These are phyloP conservation scores for Hypsopygia costalis DNA, from an alignment of 2,888 invertebrate species.

Conservation along the genomic window DNA sequence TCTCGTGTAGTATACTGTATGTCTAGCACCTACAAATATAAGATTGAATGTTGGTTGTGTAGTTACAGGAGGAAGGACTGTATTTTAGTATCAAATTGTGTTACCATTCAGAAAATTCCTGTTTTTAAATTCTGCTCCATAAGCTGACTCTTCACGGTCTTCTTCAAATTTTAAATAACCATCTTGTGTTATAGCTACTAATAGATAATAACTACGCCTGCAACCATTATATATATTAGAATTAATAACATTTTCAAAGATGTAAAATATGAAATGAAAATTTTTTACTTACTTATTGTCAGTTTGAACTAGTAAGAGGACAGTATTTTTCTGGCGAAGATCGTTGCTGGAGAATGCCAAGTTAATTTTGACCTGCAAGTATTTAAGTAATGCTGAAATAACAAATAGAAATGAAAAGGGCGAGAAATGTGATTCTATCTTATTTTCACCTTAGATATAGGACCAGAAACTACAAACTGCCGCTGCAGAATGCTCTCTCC, in stretches of 20 bases:
- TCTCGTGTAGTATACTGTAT: slow-evolving; percentile 86
- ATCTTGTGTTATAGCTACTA: slow-evolving; percentile 90
- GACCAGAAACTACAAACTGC: slow-evolving; percentile 86
- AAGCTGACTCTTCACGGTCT: slow-evolving; percentile 87
- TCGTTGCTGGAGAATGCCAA: slow-evolving; percentile 93
- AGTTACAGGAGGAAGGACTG: neutral
- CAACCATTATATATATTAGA: slow-evolving; percentile 18
- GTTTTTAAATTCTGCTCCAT: slow-evolving; percentile 87
- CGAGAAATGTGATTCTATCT: neutral
- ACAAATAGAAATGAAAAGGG: too few species aligned
- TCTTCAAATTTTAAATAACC: slow-evolving; percentile 93
- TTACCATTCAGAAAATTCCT: slow-evolving; percentile 91
- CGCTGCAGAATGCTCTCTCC: slow-evolving; percentile 91
- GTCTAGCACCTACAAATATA: slow-evolving; percentile 84
- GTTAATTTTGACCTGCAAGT: slow-evolving; percentile 87
- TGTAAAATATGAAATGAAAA: neutral
- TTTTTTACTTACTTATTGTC: slow-evolving; percentile 84
- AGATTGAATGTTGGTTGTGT: too few species aligned
- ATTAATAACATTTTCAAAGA: neutral
- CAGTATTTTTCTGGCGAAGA: slow-evolving; percentile 88
- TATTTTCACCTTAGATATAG: slow-evolving; percentile 77
- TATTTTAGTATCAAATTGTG: slow-evolving; percentile 11
- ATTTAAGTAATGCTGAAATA: neutral
- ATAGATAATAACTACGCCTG: slow-evolving; percentile 90
- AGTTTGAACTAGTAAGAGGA: slow-evolving; percentile 89